Percentiles rank a stretch among this genome's conserved stretches.
phyloP scores from a whole-genome alignment of 2,888 invertebrate species.

The Punctoribates punctum region DNA sequence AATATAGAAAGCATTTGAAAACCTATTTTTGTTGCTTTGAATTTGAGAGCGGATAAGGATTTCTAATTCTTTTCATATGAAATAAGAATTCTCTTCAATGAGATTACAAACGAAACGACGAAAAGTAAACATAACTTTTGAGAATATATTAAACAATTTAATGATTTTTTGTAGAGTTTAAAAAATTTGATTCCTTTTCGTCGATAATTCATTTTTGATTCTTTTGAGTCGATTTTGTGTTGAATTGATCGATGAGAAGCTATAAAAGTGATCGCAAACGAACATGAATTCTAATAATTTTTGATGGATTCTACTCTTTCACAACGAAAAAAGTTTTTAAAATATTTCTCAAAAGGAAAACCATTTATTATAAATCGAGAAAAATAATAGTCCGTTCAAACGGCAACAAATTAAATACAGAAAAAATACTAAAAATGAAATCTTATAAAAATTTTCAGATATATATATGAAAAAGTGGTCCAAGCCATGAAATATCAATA shows the following conservation, averaged over 20 bases:
- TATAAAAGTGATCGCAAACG: neutral
- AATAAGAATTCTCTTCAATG: neutral
- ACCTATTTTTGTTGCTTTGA: neutral
- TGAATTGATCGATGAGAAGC: conserved; percentile 20
- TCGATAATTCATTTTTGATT: conserved; percentile 28
- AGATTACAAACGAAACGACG: neutral
- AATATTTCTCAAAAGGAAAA: neutral
- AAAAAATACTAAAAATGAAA: too few relatives aligned
- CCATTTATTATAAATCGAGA: conserved; percentile 2
- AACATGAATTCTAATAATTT: conserved; percentile 28
- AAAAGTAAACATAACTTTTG: neutral
- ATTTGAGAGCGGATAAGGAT: neutral
- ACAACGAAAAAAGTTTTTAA: neutral
- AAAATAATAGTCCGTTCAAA: neutral
- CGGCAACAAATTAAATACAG: neutral
- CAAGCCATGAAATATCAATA: neutral
- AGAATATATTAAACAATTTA: conserved; percentile 8
- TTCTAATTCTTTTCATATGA: neutral
- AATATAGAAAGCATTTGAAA: neutral
- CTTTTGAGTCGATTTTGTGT: neutral
- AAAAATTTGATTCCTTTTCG: neutral
- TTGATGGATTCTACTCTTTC: conserved; percentile 5
- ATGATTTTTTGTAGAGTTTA: neutral
- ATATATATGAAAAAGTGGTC: neutral
- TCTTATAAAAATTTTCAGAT: neutral